Evolutionary conservation across 2,888 invertebrate species (phyloP).

Genomic region (Drosophila lutescens): DNA sequence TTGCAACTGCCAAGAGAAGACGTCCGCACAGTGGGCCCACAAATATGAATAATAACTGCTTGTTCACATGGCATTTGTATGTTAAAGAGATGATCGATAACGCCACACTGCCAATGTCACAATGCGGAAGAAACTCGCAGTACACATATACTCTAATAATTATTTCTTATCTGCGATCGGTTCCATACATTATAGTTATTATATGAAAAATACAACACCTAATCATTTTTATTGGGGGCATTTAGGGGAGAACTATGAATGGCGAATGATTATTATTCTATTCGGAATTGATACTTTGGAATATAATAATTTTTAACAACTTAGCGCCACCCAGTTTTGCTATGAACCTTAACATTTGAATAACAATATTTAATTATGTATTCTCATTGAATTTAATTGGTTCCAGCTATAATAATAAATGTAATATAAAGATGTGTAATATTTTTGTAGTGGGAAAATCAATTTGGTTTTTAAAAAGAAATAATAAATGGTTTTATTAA

Average conservation of each 20-base stretch:
- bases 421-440: not conserved
- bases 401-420: not conserved
- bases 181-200: constrained; percentile 3
- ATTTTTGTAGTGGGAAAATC: not conserved
- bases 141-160: constrained; percentile 6
- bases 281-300: not conserved
- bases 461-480: too few species aligned
- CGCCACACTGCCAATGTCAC: constrained; percentile 13
- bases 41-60: constrained; percentile 21
- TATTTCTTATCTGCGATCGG: constrained; percentile 22
- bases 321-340: not conserved
- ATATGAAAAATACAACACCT: constrained; percentile 3
- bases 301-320: not conserved
- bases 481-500: too few species aligned
- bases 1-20: constrained; percentile 70
- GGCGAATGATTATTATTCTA: not conserved
- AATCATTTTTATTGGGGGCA: constrained; percentile 20
- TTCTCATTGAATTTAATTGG: not conserved
- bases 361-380: not conserved
- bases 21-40: constrained; percentile 58
- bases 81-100: constrained; percentile 35
- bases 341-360: not conserved
- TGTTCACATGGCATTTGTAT: constrained; percentile 38
- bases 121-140: constrained; percentile 15
- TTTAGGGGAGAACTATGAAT: constrained; percentile 1